Conservation (phyloP, 2,113 vertebrate species). For the Triplophysa siluroides region DNA sequence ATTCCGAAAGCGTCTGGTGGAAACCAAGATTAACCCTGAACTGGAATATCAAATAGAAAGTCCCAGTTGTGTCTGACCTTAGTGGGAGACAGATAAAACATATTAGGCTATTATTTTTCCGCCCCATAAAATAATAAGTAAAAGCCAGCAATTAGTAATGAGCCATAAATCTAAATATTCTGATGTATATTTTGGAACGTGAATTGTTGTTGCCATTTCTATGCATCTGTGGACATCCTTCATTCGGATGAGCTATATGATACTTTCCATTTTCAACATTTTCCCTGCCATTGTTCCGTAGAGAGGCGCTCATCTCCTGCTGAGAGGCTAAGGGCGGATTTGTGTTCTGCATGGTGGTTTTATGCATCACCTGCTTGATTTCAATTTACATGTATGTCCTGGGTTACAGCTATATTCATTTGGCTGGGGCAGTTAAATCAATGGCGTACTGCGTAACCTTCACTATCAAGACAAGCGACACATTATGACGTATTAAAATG, state of each 20-base stretch:
- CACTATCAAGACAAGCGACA: constrained; percentile 69
- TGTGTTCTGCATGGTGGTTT: constrained; percentile 84
- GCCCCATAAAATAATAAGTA: constrained; percentile 80
- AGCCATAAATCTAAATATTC: constrained; percentile 80
- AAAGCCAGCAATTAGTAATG: constrained; percentile 78
- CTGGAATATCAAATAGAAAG: constrained; percentile 45
- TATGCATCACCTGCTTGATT: constrained; percentile 87
- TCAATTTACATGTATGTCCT: constrained; percentile 83
- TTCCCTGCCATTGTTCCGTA: constrained; percentile 73
- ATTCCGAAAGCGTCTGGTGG: constrained; percentile 47
- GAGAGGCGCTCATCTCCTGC: constrained; percentile 67
- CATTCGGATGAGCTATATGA: constrained; percentile 71
- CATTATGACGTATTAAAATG: constrained; percentile 69
- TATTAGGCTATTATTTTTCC: constrained; percentile 84
- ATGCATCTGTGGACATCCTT: constrained; percentile 62
- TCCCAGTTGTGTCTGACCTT: constrained; percentile 63
- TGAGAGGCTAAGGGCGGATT: constrained; percentile 45
- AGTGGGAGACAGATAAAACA: constrained; percentile 64
- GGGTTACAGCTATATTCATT: constrained; percentile 76
- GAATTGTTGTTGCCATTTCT: constrained; percentile 46
- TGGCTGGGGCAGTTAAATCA: constrained; percentile 86
- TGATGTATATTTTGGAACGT: constrained; percentile 69
- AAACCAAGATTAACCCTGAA: constrained; percentile 21
- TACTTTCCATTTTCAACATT: constrained; percentile 74
- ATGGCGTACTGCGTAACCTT: constrained; percentile 78